These are phyloP conservation scores for Leptatherina wallacei DNA, from an alignment of 2,797 vertebrate species.

Conservation along the genomic window DNA sequence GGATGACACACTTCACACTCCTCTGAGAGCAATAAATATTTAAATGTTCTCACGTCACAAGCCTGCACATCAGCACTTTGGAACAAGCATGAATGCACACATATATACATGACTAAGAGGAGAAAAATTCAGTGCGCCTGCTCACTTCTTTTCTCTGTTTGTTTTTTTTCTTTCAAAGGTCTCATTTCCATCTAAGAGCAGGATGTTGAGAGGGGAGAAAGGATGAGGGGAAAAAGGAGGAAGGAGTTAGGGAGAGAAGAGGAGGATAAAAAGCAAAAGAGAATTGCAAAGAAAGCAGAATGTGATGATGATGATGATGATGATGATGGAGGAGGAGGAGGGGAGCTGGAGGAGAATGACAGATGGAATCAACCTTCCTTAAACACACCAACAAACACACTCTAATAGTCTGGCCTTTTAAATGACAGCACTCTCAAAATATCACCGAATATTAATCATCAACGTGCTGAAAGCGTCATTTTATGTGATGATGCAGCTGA, in stretches of 20 bases:
- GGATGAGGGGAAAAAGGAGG: neutral
- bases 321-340: neutral
- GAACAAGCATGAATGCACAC: conserved; percentile 12
- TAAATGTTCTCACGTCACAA: conserved; percentile 32
- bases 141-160: neutral
- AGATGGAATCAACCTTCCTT: conserved; percentile 12
- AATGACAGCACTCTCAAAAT: conserved; percentile 32
- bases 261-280: neutral
- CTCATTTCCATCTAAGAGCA: conserved; percentile 49
- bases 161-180: conserved; percentile 47
- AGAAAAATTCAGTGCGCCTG: conserved; percentile 1
- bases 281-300: conserved; percentile 10
- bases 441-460: conserved; percentile 30
- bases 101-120: conserved; percentile 3
- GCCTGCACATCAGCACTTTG: conserved; percentile 3
- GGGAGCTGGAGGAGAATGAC: conserved; percentile 5
- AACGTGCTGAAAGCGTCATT: conserved; percentile 6
- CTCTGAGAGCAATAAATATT: conserved; percentile 55
- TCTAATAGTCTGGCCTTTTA: conserved; percentile 26
- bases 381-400: conserved; percentile 8
- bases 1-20: conserved; percentile 51
- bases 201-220: conserved; percentile 23
- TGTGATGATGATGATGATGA: neutral
- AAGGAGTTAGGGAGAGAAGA: neutral
- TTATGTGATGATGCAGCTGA: conserved; percentile 13